A percentile compares a stretch with the other conserved stretches of the same genome.
Evolutionary conservation across 2,113 vertebrate genomes (phyloP).

Genomic region (mouse (Mus musculus)): GRCm39 chr14:13249501-13250000

Average conservation of each 20-base stretch:
- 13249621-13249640: background rate
- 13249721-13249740: background rate
- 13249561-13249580: background rate
- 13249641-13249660: background rate
- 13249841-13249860: background rate
- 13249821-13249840: background rate
- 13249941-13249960: background rate
- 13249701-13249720: background rate
- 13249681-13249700: background rate
- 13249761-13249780: background rate
- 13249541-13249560: background rate
- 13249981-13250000: slow-evolving; percentile 11
- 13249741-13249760: background rate
- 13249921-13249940: background rate
- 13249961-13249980: background rate
- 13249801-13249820: background rate
- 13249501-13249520: background rate
- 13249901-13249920: background rate
- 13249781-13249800: background rate
- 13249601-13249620: background rate
- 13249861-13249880: background rate
- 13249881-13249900: background rate
- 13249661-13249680: background rate
- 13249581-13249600: background rate
- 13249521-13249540: background rate